Evolutionary conservation across 2,888 invertebrate genomes (phyloP).

Genomic region (Eupeodes latifasciatus): DNA sequence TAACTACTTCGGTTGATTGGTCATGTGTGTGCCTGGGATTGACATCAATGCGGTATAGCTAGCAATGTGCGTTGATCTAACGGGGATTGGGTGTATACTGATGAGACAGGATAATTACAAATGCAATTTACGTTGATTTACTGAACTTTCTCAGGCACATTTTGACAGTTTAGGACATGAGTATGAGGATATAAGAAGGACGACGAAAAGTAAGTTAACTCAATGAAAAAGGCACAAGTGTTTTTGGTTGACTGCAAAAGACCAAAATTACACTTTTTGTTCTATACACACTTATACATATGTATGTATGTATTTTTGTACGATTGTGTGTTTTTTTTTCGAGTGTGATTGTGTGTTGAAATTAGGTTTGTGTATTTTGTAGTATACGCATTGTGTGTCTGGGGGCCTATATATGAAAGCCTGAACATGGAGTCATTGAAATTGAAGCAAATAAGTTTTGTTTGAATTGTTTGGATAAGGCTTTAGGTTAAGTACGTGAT

Average conservation of each 20-base stretch:
- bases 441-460: constrained; percentile 15
- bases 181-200: not conserved
- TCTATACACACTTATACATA: not conserved
- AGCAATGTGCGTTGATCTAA: constrained; percentile 35
- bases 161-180: constrained; percentile 14
- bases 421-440: constrained; percentile 4
- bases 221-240: constrained; percentile 34
- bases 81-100: constrained; percentile 29
- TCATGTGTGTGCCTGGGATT: constrained; percentile 58
- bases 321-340: not conserved
- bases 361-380: not conserved
- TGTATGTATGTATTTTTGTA: not conserved
- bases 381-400: not conserved
- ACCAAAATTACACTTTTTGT: constrained; percentile 32
- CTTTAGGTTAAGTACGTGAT: not conserved
- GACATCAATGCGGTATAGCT: constrained; percentile 43
- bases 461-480: not conserved
- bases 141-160: constrained; percentile 52
- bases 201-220: constrained; percentile 30
- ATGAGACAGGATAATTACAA: constrained; percentile 64
- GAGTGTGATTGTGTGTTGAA: not conserved
- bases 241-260: constrained; percentile 32
- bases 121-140: constrained; percentile 70
- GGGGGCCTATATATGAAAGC: not conserved
- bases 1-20: constrained; percentile 43